Conservation (phyloP, 2,888 invertebrate species). For the Xylota sylvarum region DNA sequence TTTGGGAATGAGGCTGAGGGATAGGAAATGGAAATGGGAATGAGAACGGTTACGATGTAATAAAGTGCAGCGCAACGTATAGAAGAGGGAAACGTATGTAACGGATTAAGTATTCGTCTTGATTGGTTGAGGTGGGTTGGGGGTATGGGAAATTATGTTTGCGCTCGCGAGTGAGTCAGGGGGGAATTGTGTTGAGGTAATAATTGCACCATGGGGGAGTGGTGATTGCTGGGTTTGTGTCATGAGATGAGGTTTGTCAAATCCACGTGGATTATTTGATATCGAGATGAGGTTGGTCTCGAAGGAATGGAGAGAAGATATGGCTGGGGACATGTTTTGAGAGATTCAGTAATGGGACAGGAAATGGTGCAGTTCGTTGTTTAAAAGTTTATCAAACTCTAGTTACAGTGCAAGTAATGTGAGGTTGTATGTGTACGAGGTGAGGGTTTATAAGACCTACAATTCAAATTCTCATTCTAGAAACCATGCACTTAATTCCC, state of each 20-base stretch:
- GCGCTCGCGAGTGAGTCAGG: constrained; percentile 7
- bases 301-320: not conserved
- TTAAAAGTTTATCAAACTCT: no score
- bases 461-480: no score
- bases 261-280: constrained; percentile 15
- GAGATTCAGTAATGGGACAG: not conserved
- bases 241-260: constrained; percentile 8
- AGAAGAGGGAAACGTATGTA: constrained; percentile 44
- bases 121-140: constrained; percentile 48
- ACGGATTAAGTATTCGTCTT: constrained; percentile 64
- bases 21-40: constrained; percentile 23
- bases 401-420: no score
- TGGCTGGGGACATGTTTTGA: not conserved
- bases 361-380: no score
- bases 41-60: constrained; percentile 51
- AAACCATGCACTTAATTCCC: no score
- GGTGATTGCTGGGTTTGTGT: not conserved
- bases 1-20: constrained; percentile 39
- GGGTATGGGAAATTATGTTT: constrained; percentile 20
- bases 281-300: constrained; percentile 4
- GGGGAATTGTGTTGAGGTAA: constrained; percentile 41
- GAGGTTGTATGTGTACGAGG: no score
- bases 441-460: no score
- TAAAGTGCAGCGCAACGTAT: constrained; percentile 55
- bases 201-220: constrained; percentile 29